Conservation (phyloP, 2,797 vertebrate genomes). For the Ataeniobius toweri region DNA sequence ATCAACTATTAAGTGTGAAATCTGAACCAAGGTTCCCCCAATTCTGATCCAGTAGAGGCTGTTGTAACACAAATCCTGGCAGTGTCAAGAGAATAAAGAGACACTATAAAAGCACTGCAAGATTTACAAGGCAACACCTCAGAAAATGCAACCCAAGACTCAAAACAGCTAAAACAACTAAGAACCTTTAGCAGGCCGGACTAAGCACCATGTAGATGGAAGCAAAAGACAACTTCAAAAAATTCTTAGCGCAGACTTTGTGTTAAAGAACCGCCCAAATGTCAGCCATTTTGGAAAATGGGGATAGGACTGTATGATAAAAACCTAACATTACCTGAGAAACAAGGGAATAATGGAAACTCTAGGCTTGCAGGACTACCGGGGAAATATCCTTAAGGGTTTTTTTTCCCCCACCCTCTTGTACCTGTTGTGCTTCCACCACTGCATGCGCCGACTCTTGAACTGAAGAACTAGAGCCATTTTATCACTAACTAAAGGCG, state of each 20-base stretch:
- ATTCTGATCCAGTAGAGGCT: neutral
- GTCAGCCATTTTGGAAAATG: neutral
- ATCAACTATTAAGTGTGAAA: neutral
- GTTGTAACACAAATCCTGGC: neutral
- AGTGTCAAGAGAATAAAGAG: neutral
- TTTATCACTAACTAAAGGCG: neutral
- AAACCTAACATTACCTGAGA: neutral
- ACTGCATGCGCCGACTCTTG: neutral
- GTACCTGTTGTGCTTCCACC: neutral
- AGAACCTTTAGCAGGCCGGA: neutral
- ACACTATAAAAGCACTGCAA: neutral
- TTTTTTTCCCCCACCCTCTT: neutral
- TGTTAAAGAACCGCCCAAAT: neutral
- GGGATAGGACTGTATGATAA: neutral
- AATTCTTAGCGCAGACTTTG: neutral
- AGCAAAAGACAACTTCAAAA: neutral
- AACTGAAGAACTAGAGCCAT: neutral
- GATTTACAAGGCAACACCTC: neutral
- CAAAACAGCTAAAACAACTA: neutral
- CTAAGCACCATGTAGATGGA: neutral
- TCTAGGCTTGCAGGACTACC: neutral
- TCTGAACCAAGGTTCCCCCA: neutral
- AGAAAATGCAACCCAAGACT: neutral
- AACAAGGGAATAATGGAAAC: neutral
- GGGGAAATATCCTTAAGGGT: neutral